phyloP scores from a whole-genome alignment of 2,113 vertebrate genomes.

The human (Homo sapiens) region DNA sequence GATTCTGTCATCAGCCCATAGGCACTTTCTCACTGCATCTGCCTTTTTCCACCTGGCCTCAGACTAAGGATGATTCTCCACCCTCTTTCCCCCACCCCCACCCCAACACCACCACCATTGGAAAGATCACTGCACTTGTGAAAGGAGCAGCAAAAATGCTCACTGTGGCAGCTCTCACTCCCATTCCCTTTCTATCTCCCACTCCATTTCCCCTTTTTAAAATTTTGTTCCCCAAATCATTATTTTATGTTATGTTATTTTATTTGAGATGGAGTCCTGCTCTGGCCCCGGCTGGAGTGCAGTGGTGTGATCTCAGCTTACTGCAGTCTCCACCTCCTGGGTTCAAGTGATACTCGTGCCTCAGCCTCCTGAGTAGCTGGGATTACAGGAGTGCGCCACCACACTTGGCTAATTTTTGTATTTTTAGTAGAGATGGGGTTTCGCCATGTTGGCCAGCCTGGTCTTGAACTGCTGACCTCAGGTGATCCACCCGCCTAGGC shows the following conservation, averaged over 20 bases:
- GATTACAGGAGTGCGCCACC: no score
- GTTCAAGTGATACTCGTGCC: no score
- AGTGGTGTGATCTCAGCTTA: no score
- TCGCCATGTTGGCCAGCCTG: no score
- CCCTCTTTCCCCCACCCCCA: fast-evolving
- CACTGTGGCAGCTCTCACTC: background rate
- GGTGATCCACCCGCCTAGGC: no score
- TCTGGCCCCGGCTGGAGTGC: no score
- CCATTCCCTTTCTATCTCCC: background rate
- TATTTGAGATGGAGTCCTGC: no score
- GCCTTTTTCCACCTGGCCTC: background rate
- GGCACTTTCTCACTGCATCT: background rate
- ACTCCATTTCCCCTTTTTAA: background rate
- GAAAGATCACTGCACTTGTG: background rate
- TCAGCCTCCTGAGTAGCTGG: no score
- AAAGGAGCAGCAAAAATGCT: background rate
- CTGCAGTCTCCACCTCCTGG: no score
- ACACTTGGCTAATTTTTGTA: no score
- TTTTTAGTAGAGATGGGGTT: no score
- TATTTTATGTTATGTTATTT: background rate
- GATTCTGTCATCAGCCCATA: background rate
- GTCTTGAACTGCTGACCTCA: no score
- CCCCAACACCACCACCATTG: background rate
- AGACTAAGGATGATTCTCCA: background rate
- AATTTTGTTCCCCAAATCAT: background rate